These are phyloP conservation scores for Hydraecia micacea DNA, from an alignment of 2,888 invertebrate species.

Conservation along the genomic window DNA sequence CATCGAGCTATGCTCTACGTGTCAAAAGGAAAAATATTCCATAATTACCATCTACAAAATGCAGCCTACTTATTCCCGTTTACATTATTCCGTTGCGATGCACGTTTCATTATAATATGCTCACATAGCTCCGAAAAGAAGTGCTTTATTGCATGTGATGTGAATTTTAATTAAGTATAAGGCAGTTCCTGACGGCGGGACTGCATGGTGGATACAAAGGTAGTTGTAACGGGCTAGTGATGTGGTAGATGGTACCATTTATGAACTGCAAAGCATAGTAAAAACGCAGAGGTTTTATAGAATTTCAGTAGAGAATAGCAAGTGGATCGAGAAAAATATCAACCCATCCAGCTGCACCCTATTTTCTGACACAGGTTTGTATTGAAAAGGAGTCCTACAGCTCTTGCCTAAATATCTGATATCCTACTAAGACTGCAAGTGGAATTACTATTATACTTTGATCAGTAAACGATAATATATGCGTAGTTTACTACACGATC, in stretches of 20 bases:
- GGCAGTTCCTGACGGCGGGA: conserved; percentile 68
- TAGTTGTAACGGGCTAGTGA: conserved; percentile 48
- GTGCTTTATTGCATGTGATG: conserved; percentile 75
- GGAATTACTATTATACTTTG: neutral
- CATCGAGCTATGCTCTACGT: neutral
- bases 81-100: conserved; percentile 36
- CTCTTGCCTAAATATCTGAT: neutral
- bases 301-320: neutral
- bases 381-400: no score
- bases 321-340: neutral
- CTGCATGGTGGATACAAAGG: conserved; percentile 54
- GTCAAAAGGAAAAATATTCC: conserved; percentile 9
- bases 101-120: conserved; percentile 22
- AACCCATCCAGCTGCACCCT: neutral
- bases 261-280: neutral
- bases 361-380: neutral
- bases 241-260: conserved; percentile 20
- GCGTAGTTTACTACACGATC: neutral
- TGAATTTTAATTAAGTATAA: conserved; percentile 71
- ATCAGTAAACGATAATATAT: neutral
- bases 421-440: neutral
- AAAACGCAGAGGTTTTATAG: neutral
- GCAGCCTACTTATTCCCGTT: conserved; percentile 31
- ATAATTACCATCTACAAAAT: conserved; percentile 20
- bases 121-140: conserved; percentile 57